Conservation (phyloP, 2,888 invertebrate genomes). For the Oligia latruncula region DNA sequence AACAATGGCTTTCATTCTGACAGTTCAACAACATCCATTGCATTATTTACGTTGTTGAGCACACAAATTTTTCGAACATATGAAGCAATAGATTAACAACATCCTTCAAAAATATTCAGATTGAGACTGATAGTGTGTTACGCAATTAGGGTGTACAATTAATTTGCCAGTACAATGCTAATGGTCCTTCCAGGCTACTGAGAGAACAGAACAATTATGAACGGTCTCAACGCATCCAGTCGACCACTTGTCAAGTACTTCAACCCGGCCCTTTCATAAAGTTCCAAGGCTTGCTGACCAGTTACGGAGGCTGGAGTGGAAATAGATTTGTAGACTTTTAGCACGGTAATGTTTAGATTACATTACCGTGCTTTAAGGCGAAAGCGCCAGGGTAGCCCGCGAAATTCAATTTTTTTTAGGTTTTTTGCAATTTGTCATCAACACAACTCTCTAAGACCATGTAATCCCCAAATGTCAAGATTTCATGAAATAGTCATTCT, state of each 20-base stretch:
- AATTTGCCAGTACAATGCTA: conserved; percentile 19
- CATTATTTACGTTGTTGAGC: not conserved
- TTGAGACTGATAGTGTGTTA: not conserved
- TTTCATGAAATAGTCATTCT: too few relatives aligned
- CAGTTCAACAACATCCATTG: not conserved
- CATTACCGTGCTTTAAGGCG: not conserved
- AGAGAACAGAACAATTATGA: conserved; percentile 26
- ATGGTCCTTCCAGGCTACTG: conserved; percentile 12
- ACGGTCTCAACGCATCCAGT: conserved; percentile 12
- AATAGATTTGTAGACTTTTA: conserved; percentile 7
- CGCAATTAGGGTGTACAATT: not conserved
- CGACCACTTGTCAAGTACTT: conserved; percentile 20
- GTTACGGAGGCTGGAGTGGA: not conserved
- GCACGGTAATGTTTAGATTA: too few relatives aligned
- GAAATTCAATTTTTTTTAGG: too few relatives aligned
- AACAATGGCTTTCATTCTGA: not conserved
- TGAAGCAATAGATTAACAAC: not conserved
- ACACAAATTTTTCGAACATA: not conserved
- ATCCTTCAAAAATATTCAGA: not conserved
- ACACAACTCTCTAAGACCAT: too few relatives aligned
- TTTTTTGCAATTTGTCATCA: too few relatives aligned
- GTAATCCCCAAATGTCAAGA: too few relatives aligned
- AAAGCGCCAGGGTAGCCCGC: too few relatives aligned
- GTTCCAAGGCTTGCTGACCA: conserved; percentile 14
- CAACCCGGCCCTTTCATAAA: conserved; percentile 3